These are phyloP conservation scores for Benthosema pterotum DNA, from an alignment of 2,797 vertebrate genomes.

Conservation along the genomic window DNA sequence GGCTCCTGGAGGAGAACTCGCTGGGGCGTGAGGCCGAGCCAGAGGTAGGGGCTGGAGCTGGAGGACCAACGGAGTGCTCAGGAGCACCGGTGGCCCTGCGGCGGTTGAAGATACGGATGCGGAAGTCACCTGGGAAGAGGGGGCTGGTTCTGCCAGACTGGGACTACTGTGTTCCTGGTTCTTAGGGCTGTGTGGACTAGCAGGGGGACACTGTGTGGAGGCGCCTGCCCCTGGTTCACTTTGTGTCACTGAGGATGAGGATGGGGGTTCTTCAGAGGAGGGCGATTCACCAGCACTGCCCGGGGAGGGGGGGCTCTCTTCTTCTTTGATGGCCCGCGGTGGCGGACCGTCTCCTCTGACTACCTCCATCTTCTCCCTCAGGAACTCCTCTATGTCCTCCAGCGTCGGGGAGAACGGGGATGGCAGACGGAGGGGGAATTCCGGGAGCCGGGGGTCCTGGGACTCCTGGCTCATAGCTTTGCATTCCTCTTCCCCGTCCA, in stretches of 20 bases:
- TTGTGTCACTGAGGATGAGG: constrained; percentile 38
- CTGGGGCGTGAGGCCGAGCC: constrained; percentile 55
- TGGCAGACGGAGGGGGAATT: constrained; percentile 77
- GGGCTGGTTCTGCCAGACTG: constrained; percentile 15
- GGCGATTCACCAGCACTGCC: constrained; percentile 43
- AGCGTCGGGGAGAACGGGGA: constrained; percentile 85
- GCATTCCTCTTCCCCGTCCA: constrained; percentile 37
- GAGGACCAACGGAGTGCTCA: constrained; percentile 74
- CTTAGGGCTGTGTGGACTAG: constrained; percentile 22
- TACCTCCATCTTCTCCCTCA: constrained; percentile 84
- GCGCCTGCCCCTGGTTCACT: constrained; percentile 28
- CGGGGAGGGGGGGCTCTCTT: constrained; percentile 44
- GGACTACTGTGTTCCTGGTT: constrained; percentile 15
- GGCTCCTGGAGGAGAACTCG: constrained; percentile 45
- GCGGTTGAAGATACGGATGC: constrained; percentile 25
- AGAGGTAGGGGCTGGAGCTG: constrained; percentile 78
- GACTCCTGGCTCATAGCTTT: constrained; percentile 43
- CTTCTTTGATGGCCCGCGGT: constrained; percentile 51
- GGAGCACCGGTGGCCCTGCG: constrained; percentile 56
- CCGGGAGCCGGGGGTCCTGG: constrained; percentile 74
- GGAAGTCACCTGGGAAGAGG: constrained; percentile 22
- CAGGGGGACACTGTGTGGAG: constrained; percentile 22
- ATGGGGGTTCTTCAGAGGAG: neutral
- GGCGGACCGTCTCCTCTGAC: constrained; percentile 71
- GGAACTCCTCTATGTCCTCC: constrained; percentile 91